Evolutionary conservation across 2,888 invertebrate genomes (phyloP).

Genomic region (Drosophila percnosoma): DNA sequence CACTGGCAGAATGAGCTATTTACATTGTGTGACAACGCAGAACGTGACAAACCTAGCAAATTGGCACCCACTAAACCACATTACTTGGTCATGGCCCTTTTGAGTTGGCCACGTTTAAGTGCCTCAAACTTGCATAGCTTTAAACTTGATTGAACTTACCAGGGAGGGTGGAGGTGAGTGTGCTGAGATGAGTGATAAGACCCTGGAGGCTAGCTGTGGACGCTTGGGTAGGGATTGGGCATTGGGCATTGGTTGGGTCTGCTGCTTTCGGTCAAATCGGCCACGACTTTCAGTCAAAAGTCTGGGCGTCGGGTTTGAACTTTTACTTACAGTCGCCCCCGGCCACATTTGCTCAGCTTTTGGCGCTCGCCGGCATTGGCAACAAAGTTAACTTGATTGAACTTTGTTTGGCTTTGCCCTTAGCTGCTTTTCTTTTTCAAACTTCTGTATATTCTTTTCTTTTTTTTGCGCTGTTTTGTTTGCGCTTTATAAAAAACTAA

Average conservation of each 20-base stretch:
- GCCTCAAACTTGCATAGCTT: slow-evolving; percentile 46
- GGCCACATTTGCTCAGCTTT: slow-evolving; percentile 49
- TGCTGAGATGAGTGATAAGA: slow-evolving; percentile 54
- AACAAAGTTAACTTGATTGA: slow-evolving; percentile 79
- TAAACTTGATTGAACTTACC: slow-evolving; percentile 58
- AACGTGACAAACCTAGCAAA: slow-evolving; percentile 66
- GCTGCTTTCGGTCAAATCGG: slow-evolving; percentile 15
- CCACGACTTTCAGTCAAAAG: slow-evolving; percentile 62
- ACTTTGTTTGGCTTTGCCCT: slow-evolving; percentile 77
- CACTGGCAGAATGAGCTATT: slow-evolving; percentile 50
- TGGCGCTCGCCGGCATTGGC: slow-evolving; percentile 63
- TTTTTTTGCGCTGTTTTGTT: slow-evolving; percentile 48
- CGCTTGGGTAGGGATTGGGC: not conserved
- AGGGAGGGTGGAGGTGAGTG: not conserved
- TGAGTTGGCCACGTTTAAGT: slow-evolving; percentile 50
- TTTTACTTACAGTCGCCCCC: slow-evolving; percentile 39
- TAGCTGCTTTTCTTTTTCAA: slow-evolving; percentile 62
- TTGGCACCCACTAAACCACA: slow-evolving; percentile 69
- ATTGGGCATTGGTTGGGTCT: slow-evolving; percentile 10
- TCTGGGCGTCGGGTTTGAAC: slow-evolving; percentile 67
- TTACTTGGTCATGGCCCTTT: slow-evolving; percentile 56
- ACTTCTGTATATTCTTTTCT: slow-evolving; percentile 28
- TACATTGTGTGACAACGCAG: slow-evolving; percentile 50
- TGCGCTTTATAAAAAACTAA: slow-evolving; percentile 73
- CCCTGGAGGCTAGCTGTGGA: slow-evolving; percentile 35